Evolutionary conservation across 2,888 invertebrate species (phyloP).

Genomic region (Odontomyia ornata): DNA sequence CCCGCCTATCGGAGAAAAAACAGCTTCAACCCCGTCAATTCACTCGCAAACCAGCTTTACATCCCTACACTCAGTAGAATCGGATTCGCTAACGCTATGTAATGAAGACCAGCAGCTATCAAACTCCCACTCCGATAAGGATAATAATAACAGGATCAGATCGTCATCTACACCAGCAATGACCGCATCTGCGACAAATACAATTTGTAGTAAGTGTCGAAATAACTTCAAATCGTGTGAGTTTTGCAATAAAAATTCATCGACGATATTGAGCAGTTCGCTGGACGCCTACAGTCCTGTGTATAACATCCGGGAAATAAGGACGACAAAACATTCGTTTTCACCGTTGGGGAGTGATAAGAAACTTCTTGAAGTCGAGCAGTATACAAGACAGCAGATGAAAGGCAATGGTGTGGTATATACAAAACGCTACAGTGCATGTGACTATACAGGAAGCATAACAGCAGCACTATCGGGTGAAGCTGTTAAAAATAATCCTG

Average conservation of each 20-base stretch:
- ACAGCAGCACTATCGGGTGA: constrained; percentile 52
- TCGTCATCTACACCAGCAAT: background rate
- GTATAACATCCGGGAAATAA: constrained; percentile 64
- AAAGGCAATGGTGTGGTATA: constrained; percentile 7
- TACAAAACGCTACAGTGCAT: constrained; percentile 28
- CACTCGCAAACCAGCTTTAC: constrained; percentile 41
- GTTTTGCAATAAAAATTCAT: constrained; percentile 59
- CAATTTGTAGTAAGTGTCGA: constrained; percentile 56
- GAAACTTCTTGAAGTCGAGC: constrained; percentile 60
- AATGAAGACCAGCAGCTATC: constrained; percentile 3
- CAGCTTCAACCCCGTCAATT: constrained; percentile 45
- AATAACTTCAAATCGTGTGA: constrained; percentile 59
- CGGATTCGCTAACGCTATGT: constrained; percentile 21
- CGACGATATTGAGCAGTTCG: constrained; percentile 51
- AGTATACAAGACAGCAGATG: constrained; percentile 17
- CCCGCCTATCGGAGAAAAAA: constrained; percentile 52
- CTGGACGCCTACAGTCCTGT: constrained; percentile 59
- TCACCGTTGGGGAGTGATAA: constrained; percentile 64
- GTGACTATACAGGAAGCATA: constrained; percentile 46
- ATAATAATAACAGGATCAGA: constrained; percentile 8
- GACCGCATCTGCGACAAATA: background rate
- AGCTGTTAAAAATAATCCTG: constrained; percentile 62
- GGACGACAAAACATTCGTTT: constrained; percentile 62
- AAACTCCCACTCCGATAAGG: background rate
- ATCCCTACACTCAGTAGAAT: constrained; percentile 44